A percentile compares a stretch with the other conserved stretches of the same genome.
These are phyloP conservation scores for Agonopterix subpropinquella DNA, from an alignment of 2,888 invertebrate genomes.

Conservation along the genomic window DNA sequence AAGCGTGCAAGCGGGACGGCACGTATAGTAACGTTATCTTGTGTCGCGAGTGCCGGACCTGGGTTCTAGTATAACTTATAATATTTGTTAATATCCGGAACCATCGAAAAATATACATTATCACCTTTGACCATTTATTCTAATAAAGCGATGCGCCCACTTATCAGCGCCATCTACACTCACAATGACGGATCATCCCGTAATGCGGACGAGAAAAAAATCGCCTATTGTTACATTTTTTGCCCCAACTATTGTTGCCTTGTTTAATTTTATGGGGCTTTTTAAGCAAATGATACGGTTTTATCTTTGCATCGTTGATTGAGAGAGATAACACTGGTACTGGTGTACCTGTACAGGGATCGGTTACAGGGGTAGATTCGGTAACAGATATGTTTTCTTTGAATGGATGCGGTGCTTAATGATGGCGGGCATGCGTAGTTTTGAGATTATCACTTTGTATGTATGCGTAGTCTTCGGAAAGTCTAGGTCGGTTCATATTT, in stretches of 20 bases:
- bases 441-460: not conserved
- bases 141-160: constrained; percentile 61
- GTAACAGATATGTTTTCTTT: constrained; percentile 13
- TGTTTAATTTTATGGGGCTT: constrained; percentile 70
- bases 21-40: too few relatives aligned
- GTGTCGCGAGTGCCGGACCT: too few relatives aligned
- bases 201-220: constrained; percentile 66
- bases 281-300: constrained; percentile 74
- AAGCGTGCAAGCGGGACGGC: too few relatives aligned
- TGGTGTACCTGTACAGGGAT: constrained; percentile 23
- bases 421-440: not conserved
- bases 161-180: constrained; percentile 68
- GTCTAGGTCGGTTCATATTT: not conserved
- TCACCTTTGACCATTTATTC: constrained; percentile 27
- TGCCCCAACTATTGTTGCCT: constrained; percentile 60
- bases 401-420: constrained; percentile 3
- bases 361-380: constrained; percentile 22
- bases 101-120: not conserved
- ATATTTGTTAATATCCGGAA: not conserved
- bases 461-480: not conserved
- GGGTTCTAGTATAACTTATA: too few relatives aligned
- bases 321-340: constrained; percentile 28
- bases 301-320: constrained; percentile 57
- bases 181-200: constrained; percentile 71
- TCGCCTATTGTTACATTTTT: constrained; percentile 33